A percentile compares a stretch with the other conserved stretches of the same genome.
Evolutionary conservation across 2,888 invertebrate species (phyloP).

Genomic region (Ryuthela nishihirai): DNA sequence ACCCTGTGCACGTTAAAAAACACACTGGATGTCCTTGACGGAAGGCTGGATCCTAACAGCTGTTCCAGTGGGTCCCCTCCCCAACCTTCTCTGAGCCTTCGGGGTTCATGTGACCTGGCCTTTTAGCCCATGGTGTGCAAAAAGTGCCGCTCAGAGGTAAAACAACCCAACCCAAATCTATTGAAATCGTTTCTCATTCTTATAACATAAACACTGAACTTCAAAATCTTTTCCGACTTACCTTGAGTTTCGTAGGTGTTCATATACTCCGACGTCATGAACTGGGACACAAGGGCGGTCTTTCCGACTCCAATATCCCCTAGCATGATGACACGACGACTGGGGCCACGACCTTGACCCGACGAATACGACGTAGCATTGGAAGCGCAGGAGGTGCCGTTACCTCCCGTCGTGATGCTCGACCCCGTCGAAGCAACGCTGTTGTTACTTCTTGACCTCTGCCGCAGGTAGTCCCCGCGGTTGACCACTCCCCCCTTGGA

Average conservation of each 20-base stretch:
- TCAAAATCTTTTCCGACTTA: no score
- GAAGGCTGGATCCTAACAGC: no score
- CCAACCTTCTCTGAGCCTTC: no score
- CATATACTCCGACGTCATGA: constrained; percentile 66
- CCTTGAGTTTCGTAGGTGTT: constrained; percentile 59
- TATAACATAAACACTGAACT: no score
- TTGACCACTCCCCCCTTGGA: constrained; percentile 81
- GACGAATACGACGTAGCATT: constrained; percentile 24
- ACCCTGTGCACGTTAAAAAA: no score
- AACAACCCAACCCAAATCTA: no score
- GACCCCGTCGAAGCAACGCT: constrained; percentile 67
- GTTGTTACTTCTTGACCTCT: constrained; percentile 76
- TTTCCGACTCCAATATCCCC: constrained; percentile 65
- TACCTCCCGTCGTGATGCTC: constrained; percentile 4
- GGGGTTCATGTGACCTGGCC: no score
- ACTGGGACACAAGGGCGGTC: constrained; percentile 65
- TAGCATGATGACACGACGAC: constrained; percentile 59
- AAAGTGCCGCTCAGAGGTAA: no score
- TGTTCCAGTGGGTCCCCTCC: no score
- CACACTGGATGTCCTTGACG: no score
- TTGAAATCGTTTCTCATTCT: no score
- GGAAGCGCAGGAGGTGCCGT: constrained; percentile 33
- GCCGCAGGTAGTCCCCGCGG: constrained; percentile 69
- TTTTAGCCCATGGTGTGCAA: no score
- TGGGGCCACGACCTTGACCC: constrained; percentile 11